phyloP scores from a whole-genome alignment of 1,140 invertebrate species.

The Ephestia elutella region DNA sequence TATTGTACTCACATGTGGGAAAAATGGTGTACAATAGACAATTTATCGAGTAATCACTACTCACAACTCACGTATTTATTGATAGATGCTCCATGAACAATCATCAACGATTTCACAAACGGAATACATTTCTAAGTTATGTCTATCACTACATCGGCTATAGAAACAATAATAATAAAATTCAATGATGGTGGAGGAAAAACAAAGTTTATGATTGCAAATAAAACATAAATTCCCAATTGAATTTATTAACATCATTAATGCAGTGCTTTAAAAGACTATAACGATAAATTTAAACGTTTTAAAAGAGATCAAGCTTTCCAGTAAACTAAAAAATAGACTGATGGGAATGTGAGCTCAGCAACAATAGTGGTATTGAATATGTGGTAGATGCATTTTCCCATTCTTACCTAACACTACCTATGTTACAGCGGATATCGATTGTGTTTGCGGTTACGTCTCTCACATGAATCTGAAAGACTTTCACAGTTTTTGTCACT shows the following conservation, averaged over 20 bases:
- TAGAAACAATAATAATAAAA: too few relatives aligned
- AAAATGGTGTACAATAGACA: conserved; percentile 57
- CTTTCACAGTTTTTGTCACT: conserved; percentile 41
- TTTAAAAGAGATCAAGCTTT: conserved; percentile 26
- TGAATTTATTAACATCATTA: too few relatives aligned
- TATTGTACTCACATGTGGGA: conserved; percentile 63
- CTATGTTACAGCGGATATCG: conserved; percentile 55
- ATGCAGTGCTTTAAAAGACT: too few relatives aligned
- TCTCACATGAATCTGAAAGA: conserved; percentile 34
- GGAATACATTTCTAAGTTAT: too few relatives aligned
- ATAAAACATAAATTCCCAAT: too few relatives aligned
- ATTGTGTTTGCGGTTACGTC: conserved; percentile 48
- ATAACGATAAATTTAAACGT: too few relatives aligned
- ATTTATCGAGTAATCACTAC: conserved; percentile 9
- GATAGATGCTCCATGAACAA: neutral
- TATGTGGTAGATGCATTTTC: conserved; percentile 42
- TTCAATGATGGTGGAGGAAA: too few relatives aligned
- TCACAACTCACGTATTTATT: neutral
- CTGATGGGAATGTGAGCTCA: conserved; percentile 45
- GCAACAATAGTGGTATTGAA: conserved; percentile 40
- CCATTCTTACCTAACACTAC: conserved; percentile 51
- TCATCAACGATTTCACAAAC: neutral
- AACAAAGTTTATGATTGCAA: too few relatives aligned
- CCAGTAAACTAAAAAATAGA: conserved; percentile 37
- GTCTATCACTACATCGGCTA: too few relatives aligned